Conservation (phyloP, 1,140 invertebrate genomes). For the Danaus melanippus region DNA sequence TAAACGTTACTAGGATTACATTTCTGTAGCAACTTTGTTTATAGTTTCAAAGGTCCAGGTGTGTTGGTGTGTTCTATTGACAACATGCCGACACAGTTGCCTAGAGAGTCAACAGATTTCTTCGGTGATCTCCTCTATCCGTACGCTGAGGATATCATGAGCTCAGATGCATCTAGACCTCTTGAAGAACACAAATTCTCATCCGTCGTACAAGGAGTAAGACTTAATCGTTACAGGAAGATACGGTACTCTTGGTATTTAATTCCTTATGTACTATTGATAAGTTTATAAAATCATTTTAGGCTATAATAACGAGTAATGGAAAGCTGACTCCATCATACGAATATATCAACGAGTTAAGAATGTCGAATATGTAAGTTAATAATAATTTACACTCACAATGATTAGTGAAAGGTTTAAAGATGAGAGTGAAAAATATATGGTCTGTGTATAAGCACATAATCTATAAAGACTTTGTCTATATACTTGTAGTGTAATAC, state of each 20-base stretch:
- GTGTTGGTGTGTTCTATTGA: constrained; percentile 99
- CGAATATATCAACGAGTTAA: constrained; percentile 94
- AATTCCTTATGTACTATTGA: constrained; percentile 5
- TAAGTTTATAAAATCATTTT: constrained; percentile 5
- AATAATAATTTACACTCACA: constrained; percentile 2
- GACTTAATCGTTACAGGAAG: constrained; percentile 23
- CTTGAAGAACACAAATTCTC: constrained; percentile 86
- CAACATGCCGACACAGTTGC: constrained; percentile 99
- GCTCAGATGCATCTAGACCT: constrained; percentile 89
- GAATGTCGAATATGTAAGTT: constrained; percentile 71
- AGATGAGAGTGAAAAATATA: too few relatives aligned
- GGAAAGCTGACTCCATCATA: constrained; percentile 92
- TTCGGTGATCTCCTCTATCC: constrained; percentile 95
- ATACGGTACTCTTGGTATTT: background rate
- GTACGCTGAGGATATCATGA: constrained; percentile 91
- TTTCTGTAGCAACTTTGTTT: constrained; percentile 6
- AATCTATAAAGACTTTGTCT: too few relatives aligned
- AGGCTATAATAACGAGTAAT: constrained; percentile 93
- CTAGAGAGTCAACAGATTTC: constrained; percentile 96
- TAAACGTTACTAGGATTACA: too few relatives aligned
- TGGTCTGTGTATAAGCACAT: too few relatives aligned
- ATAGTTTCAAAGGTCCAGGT: constrained; percentile 93
- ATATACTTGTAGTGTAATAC: too few relatives aligned
- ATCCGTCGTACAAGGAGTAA: constrained; percentile 86
- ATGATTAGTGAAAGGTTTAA: too few relatives aligned